These are phyloP conservation scores for Plutella xylostella DNA, from an alignment of 2,888 invertebrate genomes.

Conservation along the genomic window DNA sequence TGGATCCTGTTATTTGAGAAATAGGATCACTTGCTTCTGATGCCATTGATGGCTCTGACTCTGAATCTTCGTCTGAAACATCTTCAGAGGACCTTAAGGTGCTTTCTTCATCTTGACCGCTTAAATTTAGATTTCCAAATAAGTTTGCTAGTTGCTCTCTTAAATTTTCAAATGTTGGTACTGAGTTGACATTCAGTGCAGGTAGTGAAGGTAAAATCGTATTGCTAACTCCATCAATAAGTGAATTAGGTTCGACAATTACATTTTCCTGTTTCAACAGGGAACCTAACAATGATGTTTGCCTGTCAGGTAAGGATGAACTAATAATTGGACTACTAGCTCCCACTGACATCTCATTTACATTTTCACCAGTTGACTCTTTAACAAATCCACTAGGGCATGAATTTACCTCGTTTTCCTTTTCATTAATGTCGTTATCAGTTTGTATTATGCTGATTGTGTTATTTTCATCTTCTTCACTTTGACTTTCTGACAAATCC, in stretches of 20 bases:
- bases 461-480: too few relatives aligned
- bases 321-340: neutral
- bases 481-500: too few relatives aligned
- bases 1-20: conserved; percentile 17
- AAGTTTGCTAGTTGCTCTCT: neutral
- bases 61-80: conserved; percentile 21
- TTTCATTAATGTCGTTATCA: too few relatives aligned
- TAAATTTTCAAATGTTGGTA: conserved; percentile 3
- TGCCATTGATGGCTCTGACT: conserved; percentile 19
- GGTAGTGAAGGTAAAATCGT: neutral
- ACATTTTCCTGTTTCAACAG: neutral
- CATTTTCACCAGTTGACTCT: too few relatives aligned
- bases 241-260: conserved; percentile 4
- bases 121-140: neutral
- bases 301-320: neutral
- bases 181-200: neutral
- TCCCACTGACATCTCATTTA: neutral
- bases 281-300: neutral
- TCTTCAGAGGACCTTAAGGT: neutral
- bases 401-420: too few relatives aligned
- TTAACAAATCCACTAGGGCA: too few relatives aligned
- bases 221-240: neutral
- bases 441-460: too few relatives aligned
- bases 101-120: neutral
- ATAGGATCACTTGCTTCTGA: conserved; percentile 32